phyloP scores from a whole-genome alignment of 2,888 invertebrate species.

The Petrolisthes manimaculis region DNA sequence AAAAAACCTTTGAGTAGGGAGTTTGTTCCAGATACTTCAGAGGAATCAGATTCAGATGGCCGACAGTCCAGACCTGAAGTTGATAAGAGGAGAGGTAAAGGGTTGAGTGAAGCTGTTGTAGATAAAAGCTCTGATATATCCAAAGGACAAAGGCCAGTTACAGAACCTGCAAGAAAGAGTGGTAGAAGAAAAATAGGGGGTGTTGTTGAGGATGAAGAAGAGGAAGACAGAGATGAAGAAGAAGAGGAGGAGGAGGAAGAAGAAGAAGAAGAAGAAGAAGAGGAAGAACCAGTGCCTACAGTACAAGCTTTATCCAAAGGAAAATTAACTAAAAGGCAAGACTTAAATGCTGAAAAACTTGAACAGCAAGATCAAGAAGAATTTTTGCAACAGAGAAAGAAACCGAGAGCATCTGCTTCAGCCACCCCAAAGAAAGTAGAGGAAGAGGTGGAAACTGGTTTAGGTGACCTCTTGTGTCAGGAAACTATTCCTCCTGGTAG shows the following conservation, averaged over 20 bases:
- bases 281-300: constrained; percentile 4
- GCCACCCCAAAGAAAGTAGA: constrained; percentile 44
- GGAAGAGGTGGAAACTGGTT: constrained; percentile 51
- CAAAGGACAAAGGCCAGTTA: constrained; percentile 26
- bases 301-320: constrained; percentile 7
- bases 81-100: constrained; percentile 37
- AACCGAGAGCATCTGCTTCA: constrained; percentile 39
- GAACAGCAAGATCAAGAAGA: constrained; percentile 27
- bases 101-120: constrained; percentile 27
- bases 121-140: constrained; percentile 34
- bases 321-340: constrained; percentile 4
- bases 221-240: constrained; percentile 13
- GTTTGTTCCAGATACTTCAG: constrained; percentile 53
- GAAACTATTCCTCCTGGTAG: constrained; percentile 66
- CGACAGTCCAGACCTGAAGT: constrained; percentile 38
- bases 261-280: constrained; percentile 34
- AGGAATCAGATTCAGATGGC: constrained; percentile 51
- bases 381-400: constrained; percentile 31
- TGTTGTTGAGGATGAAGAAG: constrained; percentile 40
- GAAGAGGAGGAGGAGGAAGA: constrained; percentile 32
- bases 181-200: constrained; percentile 38
- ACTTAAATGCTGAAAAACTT: neutral
- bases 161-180: constrained; percentile 41
- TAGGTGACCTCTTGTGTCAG: constrained; percentile 62
- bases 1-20: constrained; percentile 54